These are phyloP conservation scores for Archaeoteleia sp. DNA, from an alignment of 2,888 invertebrate genomes.

Conservation along the genomic window DNA sequence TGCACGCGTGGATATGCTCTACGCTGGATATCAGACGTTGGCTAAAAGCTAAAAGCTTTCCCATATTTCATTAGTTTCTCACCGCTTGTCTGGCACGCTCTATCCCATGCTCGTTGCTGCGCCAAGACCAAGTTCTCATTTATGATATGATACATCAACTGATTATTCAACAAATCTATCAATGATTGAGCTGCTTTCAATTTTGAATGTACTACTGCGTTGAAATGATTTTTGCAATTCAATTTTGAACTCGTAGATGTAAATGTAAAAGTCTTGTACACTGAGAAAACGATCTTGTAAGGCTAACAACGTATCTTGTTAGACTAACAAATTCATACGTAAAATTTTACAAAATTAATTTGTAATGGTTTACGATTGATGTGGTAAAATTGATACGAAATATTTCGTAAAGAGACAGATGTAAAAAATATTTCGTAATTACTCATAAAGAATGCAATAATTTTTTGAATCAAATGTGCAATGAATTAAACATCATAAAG, in stretches of 20 bases:
- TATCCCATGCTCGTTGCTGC: constrained; percentile 44
- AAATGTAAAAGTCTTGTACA: neutral
- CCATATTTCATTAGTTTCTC: constrained; percentile 71
- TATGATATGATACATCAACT: constrained; percentile 53
- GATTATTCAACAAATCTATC: constrained; percentile 51
- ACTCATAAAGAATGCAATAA: too few relatives aligned
- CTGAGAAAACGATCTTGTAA: too few relatives aligned
- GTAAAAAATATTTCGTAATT: too few relatives aligned
- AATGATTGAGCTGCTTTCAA: constrained; percentile 43
- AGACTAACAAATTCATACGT: too few relatives aligned
- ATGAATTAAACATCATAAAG: too few relatives aligned
- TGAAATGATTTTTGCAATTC: constrained; percentile 29
- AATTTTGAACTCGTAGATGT: constrained; percentile 4
- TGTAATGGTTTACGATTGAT: too few relatives aligned
- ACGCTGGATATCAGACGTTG: constrained; percentile 68
- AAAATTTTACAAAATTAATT: too few relatives aligned
- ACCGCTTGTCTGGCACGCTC: constrained; percentile 55
- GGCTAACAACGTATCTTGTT: too few relatives aligned
- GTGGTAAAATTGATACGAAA: too few relatives aligned
- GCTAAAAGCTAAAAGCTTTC: constrained; percentile 73
- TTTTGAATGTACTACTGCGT: constrained; percentile 39
- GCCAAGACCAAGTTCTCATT: constrained; percentile 53
- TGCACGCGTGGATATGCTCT: constrained; percentile 56
- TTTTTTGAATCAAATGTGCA: too few relatives aligned
- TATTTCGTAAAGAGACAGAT: too few relatives aligned